Conservation (phyloP, 1,140 invertebrate species). For the Drosophila santomea region DNA sequence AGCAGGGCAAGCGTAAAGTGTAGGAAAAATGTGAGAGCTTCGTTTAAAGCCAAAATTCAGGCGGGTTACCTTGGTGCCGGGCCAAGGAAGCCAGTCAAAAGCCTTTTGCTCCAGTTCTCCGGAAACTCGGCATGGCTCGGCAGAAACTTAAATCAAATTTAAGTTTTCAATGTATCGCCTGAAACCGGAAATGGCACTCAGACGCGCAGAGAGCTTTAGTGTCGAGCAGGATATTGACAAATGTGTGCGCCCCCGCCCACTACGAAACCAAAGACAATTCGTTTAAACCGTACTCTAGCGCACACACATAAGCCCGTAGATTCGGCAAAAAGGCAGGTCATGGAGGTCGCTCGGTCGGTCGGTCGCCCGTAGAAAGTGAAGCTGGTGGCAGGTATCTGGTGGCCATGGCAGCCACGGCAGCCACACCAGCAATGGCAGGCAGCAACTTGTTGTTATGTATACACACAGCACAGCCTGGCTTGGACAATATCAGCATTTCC, state of each 20-base stretch:
- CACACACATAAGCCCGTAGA: constrained; percentile 18
- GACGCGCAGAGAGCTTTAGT: constrained; percentile 35
- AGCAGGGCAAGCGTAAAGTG: constrained; percentile 49
- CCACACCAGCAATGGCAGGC: constrained; percentile 42
- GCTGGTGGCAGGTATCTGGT: constrained; percentile 30
- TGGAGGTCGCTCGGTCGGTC: constrained; percentile 21
- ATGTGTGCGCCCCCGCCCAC: constrained; percentile 20
- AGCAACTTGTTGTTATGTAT: constrained; percentile 61
- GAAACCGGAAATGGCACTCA: constrained; percentile 61
- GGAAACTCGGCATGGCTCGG: constrained; percentile 4
- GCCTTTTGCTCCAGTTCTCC: constrained; percentile 33
- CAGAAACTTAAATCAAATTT: constrained; percentile 71
- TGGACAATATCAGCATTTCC: constrained; percentile 48
- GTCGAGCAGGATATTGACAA: constrained; percentile 51
- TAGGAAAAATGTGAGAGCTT: constrained; percentile 63
- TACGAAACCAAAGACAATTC: constrained; percentile 18
- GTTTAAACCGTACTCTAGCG: constrained; percentile 8
- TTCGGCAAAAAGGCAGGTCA: constrained; percentile 39
- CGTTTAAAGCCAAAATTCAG: constrained; percentile 58
- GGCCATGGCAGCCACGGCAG: constrained; percentile 35
- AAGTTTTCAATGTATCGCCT: constrained; percentile 55
- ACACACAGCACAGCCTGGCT: constrained; percentile 31
- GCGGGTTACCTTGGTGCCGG: constrained; percentile 23
- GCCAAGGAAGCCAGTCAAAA: constrained; percentile 65
- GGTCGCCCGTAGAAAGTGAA: constrained; percentile 41